phyloP scores from a whole-genome alignment of 2,113 vertebrate species.

The Microcebus lehilahytsara region DNA sequence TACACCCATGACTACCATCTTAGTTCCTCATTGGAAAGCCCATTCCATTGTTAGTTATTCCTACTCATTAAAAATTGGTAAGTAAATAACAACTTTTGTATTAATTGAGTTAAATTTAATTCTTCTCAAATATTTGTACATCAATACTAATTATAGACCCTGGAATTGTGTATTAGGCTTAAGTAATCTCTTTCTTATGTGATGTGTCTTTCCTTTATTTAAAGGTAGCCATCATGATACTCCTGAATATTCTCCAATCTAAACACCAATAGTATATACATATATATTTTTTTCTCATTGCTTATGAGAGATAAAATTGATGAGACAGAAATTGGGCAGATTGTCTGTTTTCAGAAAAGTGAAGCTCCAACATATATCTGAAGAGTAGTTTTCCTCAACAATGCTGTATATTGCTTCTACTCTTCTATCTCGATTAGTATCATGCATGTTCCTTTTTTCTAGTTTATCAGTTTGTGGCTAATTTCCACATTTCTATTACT shows the following conservation, averaged over 20 bases:
- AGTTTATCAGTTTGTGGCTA: background rate
- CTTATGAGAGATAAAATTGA: slow-evolving; percentile 8
- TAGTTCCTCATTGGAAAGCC: background rate
- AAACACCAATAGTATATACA: background rate
- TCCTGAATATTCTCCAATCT: background rate
- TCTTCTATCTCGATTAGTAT: background rate
- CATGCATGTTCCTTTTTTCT: background rate
- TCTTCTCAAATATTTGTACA: background rate
- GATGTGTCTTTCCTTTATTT: background rate
- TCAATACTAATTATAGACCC: background rate
- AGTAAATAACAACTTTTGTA: background rate
- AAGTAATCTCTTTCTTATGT: background rate
- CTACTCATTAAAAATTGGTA: background rate
- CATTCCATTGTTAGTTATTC: background rate
- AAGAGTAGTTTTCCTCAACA: background rate
- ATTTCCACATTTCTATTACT: background rate
- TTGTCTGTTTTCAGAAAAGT: background rate
- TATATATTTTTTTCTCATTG: background rate
- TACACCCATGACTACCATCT: background rate
- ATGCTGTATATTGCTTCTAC: background rate
- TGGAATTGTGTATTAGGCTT: background rate
- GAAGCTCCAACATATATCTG: background rate
- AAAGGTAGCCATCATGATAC: background rate
- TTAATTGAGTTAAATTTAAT: background rate
- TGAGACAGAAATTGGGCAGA: background rate